Evolutionary conservation across 2,888 invertebrate genomes (phyloP).

Genomic region (Tenthredo notha): DNA sequence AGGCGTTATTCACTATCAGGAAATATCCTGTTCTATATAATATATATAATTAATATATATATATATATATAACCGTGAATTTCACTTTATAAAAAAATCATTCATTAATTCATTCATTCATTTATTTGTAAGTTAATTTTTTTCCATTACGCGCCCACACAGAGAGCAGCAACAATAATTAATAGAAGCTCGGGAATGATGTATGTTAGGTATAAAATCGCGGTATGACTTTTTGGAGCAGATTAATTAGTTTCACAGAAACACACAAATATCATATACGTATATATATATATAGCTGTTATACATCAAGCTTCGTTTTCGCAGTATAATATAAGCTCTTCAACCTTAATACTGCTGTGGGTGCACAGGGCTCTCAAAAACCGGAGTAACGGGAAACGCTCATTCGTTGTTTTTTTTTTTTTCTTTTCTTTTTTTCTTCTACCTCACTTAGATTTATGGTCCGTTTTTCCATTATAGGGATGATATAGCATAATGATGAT

Average conservation of each 20-base stretch:
- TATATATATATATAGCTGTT: too few species aligned
- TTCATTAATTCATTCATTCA: background rate
- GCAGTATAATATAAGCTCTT: background rate
- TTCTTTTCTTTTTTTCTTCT: background rate
- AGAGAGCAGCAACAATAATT: too few species aligned
- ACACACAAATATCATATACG: background rate
- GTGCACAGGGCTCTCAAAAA: background rate
- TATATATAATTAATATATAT: background rate
- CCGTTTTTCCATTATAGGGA: conserved; percentile 2
- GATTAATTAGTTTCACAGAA: conserved; percentile 43
- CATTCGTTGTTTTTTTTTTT: background rate
- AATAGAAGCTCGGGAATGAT: background rate
- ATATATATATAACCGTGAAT: too few species aligned
- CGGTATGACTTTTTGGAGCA: conserved; percentile 29
- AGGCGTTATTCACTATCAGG: background rate
- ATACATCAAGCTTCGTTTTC: background rate
- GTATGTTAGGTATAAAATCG: conserved; percentile 6
- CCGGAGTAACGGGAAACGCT: background rate
- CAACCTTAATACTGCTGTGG: conserved; percentile 4
- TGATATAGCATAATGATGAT: background rate
- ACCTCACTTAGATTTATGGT: background rate
- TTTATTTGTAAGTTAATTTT: background rate
- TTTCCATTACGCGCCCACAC: too few species aligned
- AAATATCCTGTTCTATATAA: conserved; percentile 14
- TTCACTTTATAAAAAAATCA: background rate